These are phyloP conservation scores for Macrophya annulata DNA, from an alignment of 2,888 invertebrate genomes.

Conservation along the genomic window DNA sequence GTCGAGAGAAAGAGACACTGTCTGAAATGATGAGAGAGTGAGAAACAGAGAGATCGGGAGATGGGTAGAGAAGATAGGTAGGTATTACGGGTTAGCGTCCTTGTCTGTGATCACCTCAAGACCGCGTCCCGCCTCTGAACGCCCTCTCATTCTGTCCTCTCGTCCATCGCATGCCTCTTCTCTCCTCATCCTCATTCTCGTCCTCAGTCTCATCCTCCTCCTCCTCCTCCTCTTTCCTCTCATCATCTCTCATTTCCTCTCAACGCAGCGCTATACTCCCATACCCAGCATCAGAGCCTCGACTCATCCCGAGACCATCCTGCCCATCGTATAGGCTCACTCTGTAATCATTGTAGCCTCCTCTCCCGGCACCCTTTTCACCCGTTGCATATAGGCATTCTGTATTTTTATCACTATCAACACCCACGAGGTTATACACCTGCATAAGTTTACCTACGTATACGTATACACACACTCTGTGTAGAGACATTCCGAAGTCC, in stretches of 20 bases:
- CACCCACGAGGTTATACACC: constrained; percentile 61
- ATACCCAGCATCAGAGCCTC: constrained; percentile 68
- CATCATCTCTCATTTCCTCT: constrained; percentile 60
- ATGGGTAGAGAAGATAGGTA: constrained; percentile 73
- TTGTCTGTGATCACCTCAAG: constrained; percentile 79
- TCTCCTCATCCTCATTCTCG: constrained; percentile 53
- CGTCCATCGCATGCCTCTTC: constrained; percentile 58
- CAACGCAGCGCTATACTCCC: constrained; percentile 22
- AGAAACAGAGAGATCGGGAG: constrained; percentile 38
- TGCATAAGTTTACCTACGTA: constrained; percentile 66
- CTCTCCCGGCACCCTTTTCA: constrained; percentile 32
- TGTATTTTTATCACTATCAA: constrained; percentile 64
- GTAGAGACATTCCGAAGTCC: constrained; percentile 36
- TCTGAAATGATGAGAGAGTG: constrained; percentile 56
- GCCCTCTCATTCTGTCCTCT: constrained; percentile 72
- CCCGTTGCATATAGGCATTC: constrained; percentile 33
- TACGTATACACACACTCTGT: constrained; percentile 77
- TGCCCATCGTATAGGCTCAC: constrained; percentile 56
- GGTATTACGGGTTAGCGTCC: constrained; percentile 78
- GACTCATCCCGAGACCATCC: constrained; percentile 59
- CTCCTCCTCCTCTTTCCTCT: constrained; percentile 62
- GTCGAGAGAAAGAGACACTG: constrained; percentile 48
- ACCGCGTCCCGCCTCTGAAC: constrained; percentile 79
- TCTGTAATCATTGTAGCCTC: constrained; percentile 41
- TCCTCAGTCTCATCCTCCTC: constrained; percentile 52